These are phyloP conservation scores for Tyria jacobaeae DNA, from an alignment of 2,888 invertebrate species.

Conservation along the genomic window DNA sequence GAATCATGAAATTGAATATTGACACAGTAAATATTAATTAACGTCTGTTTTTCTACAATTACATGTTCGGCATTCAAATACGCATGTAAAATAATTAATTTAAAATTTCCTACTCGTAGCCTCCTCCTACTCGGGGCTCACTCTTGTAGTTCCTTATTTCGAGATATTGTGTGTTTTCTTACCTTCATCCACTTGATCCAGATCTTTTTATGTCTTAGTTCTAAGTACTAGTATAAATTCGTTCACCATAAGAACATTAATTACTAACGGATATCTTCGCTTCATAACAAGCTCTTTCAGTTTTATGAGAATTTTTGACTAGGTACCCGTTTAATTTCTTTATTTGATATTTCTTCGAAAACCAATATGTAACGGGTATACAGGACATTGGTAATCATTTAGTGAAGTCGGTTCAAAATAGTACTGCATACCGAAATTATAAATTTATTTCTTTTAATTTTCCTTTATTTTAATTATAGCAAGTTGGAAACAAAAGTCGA, in stretches of 20 bases:
- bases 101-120: no score
- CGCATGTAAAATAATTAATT: not conserved
- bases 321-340: no score
- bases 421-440: no score
- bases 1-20: slow-evolving; percentile 11
- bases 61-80: not conserved
- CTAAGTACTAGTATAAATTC: not conserved
- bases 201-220: not conserved
- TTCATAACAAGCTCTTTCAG: no score
- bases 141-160: not conserved
- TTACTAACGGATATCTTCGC: no score
- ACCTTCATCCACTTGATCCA: no score
- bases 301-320: not conserved
- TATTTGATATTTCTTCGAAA: no score
- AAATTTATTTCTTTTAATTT: no score
- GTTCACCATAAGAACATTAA: not conserved
- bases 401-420: no score
- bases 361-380: no score
- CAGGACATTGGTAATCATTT: no score
- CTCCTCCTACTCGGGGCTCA: not conserved
- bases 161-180: not conserved
- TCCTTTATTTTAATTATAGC: no score
- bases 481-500: not conserved
- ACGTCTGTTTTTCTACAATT: not conserved
- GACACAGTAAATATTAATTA: slow-evolving; percentile 1